Evolutionary conservation across 2,113 vertebrate genomes (phyloP), one percentile per base, ranked within the genome.

Genomic region (Anhinga anhinga): DNA sequence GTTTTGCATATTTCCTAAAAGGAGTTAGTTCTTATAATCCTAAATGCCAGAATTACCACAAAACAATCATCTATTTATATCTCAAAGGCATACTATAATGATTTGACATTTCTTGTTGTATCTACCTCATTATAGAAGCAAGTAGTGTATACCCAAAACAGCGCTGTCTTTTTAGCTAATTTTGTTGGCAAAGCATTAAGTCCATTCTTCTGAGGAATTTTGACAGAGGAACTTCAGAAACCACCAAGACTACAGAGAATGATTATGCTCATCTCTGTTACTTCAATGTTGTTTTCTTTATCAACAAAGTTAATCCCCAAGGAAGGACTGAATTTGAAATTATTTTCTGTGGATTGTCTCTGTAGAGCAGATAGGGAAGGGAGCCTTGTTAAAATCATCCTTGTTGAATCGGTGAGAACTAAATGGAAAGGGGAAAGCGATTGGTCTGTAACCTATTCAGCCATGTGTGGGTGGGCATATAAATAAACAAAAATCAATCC

Each of bases 401-500:
- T 40, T 36, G 4, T 42, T 89, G 86, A 93, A 82, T 88, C 3
- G 7, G 52, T 93, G 61, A 84, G 95, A 94, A 40, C 30, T 45
- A 85, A 80, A 63, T 58, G 86, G 69, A 88, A 89, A 55, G 50
- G 55, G 53, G 19, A 70, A 13, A 42, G 82, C 73, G 63, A 36
- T n/a, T 61, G 74, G 56, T 90, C 72, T 82, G 65, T 88, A 88
- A 70, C 77, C 52, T 93, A 5, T 82, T 85, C 66, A 71, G 88
- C 58, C 62, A 1, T 74, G 62, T 87, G 91, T 89, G 77, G 92
- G 90, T 80, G 66, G 62, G 70, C 62, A 9, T 72, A 86, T 80
- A 91, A 89, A 88, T 77, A 95, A 95, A 94, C 82, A 91, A 94
- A 94, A 96, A 85, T 91, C 83, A 94, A 11, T 94, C 81, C 50